Percentiles rank a stretch among this genome's conserved stretches.
Conservation (phyloP, 2,113 vertebrate genomes). For the Anarhynchus alexandrinus region DNA sequence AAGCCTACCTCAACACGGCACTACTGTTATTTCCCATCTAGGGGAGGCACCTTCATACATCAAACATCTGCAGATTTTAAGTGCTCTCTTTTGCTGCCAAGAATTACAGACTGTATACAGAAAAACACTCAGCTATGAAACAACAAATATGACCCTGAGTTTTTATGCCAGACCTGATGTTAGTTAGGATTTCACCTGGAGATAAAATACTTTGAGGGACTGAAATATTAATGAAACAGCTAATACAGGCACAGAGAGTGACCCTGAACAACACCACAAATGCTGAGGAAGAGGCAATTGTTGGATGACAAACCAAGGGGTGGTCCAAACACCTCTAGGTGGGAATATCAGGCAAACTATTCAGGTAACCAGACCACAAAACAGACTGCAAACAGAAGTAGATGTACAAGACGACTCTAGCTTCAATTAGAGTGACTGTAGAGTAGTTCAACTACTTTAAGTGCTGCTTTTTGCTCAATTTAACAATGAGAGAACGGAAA, state of each 20-base stretch:
- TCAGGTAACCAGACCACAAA: not conserved
- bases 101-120: not conserved
- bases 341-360: not conserved
- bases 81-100: not conserved
- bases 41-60: not conserved
- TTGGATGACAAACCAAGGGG: not conserved
- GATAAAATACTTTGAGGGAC: not conserved
- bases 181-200: not conserved
- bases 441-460: not conserved
- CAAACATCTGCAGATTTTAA: not conserved
- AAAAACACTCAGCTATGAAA: not conserved
- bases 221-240: constrained; percentile 8
- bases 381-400: not conserved
- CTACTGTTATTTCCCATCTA: not conserved
- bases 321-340: not conserved
- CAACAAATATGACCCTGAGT: not conserved
- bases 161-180: not conserved
- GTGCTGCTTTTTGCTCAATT: not conserved
- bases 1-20: not conserved
- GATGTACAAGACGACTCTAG: not conserved
- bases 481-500: not conserved
- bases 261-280: not conserved
- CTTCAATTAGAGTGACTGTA: not conserved
- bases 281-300: not conserved
- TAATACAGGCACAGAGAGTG: not conserved